These are phyloP conservation scores for Danio aesculapii DNA, from an alignment of 2,797 vertebrate species.

Conservation along the genomic window DNA sequence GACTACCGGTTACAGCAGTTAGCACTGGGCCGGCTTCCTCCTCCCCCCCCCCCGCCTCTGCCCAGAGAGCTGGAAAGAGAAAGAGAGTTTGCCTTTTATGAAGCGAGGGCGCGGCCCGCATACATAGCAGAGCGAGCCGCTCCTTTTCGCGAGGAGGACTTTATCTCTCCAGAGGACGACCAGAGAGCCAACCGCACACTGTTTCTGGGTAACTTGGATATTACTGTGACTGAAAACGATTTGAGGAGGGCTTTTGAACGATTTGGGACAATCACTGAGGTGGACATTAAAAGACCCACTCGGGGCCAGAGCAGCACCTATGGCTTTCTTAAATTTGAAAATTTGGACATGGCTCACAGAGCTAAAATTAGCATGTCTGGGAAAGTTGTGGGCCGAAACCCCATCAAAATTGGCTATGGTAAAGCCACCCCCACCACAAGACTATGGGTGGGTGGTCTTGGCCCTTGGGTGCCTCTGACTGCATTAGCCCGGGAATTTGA, in stretches of 20 bases:
- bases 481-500: conserved; percentile 97
- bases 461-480: conserved; percentile 94
- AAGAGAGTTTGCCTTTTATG: conserved; percentile 89
- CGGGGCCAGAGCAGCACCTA: conserved; percentile 94
- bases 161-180: conserved; percentile 95
- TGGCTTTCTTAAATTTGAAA: conserved; percentile 97
- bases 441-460: conserved; percentile 96
- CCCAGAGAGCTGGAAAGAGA: conserved; percentile 95
- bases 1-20: conserved; percentile 96
- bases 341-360: conserved; percentile 97
- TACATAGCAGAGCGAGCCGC: conserved; percentile 89
- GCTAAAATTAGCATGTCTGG: conserved; percentile 98
- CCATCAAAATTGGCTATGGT: conserved; percentile 97
- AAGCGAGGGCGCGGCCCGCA: conserved; percentile 87
- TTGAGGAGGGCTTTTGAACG: conserved; percentile 92
- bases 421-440: conserved; percentile 96
- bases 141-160: conserved; percentile 92
- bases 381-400: conserved; percentile 93
- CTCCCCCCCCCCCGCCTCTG: conserved; percentile 90
- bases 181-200: conserved; percentile 96
- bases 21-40: conserved; percentile 91
- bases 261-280: conserved; percentile 96
- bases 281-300: conserved; percentile 94
- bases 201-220: conserved; percentile 97
- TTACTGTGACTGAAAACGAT: conserved; percentile 91